These are phyloP conservation scores for Diaphora mendica DNA, from an alignment of 2,888 invertebrate genomes.

Conservation along the genomic window DNA sequence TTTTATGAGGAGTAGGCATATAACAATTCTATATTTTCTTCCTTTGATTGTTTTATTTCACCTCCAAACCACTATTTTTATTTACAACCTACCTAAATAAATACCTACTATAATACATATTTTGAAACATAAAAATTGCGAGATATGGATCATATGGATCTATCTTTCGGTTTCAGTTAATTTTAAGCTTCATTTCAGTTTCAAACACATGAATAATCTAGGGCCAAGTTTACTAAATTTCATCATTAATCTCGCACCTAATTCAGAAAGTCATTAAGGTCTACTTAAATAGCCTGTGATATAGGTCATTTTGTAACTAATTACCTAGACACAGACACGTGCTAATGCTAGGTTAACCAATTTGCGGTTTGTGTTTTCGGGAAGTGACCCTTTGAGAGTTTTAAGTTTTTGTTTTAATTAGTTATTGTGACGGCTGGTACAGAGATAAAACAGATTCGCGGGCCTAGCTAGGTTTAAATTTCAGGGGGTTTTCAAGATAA, in stretches of 20 bases:
- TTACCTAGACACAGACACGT: conserved; percentile 36
- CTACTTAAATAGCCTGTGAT: conserved; percentile 5
- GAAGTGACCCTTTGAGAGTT: conserved; percentile 10
- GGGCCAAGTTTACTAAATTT: not conserved
- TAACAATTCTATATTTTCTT: not conserved
- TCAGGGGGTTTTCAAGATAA: too few species aligned
- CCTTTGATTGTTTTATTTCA: not conserved
- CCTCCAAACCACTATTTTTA: not conserved
- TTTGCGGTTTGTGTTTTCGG: conserved; percentile 31
- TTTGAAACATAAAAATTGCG: too few species aligned
- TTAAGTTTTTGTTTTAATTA: conserved; percentile 9
- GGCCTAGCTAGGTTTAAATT: too few species aligned
- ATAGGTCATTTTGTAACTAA: conserved; percentile 32
- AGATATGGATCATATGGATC: too few species aligned
- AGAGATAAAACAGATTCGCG: not conserved
- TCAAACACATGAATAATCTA: not conserved
- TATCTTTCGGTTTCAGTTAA: not conserved
- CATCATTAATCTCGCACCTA: not conserved
- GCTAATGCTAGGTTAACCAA: conserved; percentile 32
- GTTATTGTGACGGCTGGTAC: not conserved
- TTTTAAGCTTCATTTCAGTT: not conserved
- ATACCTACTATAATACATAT: too few species aligned
- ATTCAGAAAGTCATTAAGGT: not conserved
- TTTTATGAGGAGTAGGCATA: too few species aligned
- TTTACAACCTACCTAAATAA: too few species aligned